phyloP scores from a whole-genome alignment of 2,113 vertebrate species.

The Phalacrocorax pelagicus region DNA sequence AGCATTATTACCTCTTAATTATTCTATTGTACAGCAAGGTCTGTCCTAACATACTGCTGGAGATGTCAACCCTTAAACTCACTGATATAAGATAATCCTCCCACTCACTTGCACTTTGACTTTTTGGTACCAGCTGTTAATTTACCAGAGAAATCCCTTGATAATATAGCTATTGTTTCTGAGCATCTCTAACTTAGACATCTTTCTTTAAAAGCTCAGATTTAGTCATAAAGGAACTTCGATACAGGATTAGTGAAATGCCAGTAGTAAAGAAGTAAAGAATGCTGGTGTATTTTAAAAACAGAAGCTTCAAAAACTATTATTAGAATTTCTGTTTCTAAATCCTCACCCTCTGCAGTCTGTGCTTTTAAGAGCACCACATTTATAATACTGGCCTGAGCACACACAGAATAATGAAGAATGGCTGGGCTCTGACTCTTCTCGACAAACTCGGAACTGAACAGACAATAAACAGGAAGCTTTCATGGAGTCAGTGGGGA shows the following conservation, averaged over 20 bases:
- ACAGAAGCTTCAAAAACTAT: background rate
- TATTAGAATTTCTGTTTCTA: background rate
- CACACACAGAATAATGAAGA: background rate
- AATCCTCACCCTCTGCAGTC: background rate
- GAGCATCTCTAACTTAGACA: background rate
- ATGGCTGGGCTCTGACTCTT: background rate
- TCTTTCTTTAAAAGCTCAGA: background rate
- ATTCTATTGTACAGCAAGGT: background rate
- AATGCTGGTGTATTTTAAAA: background rate
- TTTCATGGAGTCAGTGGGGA: background rate
- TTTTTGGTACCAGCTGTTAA: background rate
- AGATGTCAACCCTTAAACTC: background rate
- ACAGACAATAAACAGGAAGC: background rate
- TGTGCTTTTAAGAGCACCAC: background rate
- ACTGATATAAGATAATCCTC: background rate
- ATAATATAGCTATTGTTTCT: background rate
- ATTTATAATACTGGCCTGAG: background rate
- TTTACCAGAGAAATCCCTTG: background rate
- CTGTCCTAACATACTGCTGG: background rate
- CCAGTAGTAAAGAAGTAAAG: background rate
- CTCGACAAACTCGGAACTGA: background rate
- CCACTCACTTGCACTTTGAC: background rate
- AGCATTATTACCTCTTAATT: background rate
- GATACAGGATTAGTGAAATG: background rate
- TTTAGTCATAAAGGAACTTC: background rate